phyloP scores from a whole-genome alignment of 2,113 vertebrate species.

The Thunnus thynnus region DNA sequence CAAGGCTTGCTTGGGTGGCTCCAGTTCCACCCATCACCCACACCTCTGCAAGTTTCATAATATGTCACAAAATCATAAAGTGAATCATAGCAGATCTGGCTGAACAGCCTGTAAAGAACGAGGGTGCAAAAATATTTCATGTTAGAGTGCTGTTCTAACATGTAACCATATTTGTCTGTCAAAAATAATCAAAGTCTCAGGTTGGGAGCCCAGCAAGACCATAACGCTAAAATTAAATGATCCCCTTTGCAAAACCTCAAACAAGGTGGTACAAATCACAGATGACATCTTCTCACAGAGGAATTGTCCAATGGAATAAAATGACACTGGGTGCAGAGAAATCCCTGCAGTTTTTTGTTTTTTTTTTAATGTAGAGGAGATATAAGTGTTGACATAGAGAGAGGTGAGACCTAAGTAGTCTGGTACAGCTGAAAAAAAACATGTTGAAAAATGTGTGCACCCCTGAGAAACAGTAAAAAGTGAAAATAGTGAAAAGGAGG shows the following conservation, averaged over 20 bases:
- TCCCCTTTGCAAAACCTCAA: conserved; percentile 42
- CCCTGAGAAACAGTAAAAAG: conserved; percentile 26
- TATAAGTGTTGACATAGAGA: conserved; percentile 53
- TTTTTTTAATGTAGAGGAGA: conserved; percentile 28
- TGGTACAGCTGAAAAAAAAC: conserved; percentile 4
- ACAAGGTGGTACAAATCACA: conserved; percentile 60
- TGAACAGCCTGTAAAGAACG: conserved; percentile 1
- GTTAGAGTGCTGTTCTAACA: conserved; percentile 2
- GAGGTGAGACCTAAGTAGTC: conserved; percentile 29
- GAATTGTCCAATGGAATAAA: conserved; percentile 49
- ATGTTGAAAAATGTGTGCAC: conserved; percentile 16
- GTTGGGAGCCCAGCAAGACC: conserved; percentile 25
- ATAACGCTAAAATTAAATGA: conserved; percentile 27
- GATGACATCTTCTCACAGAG: conserved; percentile 53
- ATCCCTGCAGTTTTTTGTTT: conserved; percentile 18
- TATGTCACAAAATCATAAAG: background rate
- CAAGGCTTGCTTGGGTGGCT: no score
- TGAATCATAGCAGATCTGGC: conserved; percentile 1
- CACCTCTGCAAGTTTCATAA: no score
- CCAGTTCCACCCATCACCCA: no score
- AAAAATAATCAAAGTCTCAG: conserved; percentile 37
- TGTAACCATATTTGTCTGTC: conserved; percentile 32
- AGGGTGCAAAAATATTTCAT: background rate
- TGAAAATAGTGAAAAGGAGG: conserved; percentile 7
- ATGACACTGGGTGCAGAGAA: conserved; percentile 36